phyloP scores from a whole-genome alignment of 2,797 vertebrate genomes.

The Microchirus variegatus region DNA sequence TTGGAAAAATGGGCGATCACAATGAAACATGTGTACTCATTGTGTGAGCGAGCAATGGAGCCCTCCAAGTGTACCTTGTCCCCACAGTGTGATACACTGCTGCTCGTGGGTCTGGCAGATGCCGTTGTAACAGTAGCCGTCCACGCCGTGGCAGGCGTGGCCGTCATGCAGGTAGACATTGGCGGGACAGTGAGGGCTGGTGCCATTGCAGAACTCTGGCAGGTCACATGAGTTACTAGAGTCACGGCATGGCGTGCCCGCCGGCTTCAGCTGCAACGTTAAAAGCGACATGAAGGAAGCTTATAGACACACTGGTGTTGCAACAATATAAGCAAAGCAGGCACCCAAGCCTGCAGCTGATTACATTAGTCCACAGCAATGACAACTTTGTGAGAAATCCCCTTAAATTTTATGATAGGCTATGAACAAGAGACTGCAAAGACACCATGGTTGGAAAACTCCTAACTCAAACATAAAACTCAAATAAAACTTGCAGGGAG shows the following conservation, averaged over 20 bases:
- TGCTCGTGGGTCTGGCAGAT: conserved; percentile 99
- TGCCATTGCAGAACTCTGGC: conserved; percentile 95
- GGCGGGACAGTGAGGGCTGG: conserved; percentile 89
- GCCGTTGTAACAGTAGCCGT: conserved; percentile 96
- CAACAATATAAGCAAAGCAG: background rate
- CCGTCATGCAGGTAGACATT: conserved; percentile 98
- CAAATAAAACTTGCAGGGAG: background rate
- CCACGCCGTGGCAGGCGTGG: conserved; percentile 87
- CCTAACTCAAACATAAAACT: background rate
- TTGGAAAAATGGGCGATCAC: too few species aligned
- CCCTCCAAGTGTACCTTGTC: conserved; percentile 83
- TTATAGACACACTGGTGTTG: background rate
- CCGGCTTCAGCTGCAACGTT: conserved; percentile 85
- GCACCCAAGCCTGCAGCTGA: background rate
- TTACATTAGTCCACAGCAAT: too few species aligned
- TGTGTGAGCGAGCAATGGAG: background rate
- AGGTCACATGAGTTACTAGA: conserved; percentile 94
- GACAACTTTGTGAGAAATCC: background rate
- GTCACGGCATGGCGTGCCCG: conserved; percentile 89
- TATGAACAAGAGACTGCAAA: background rate
- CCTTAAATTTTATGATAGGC: background rate
- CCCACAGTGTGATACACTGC: conserved; percentile 97
- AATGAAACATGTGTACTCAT: background rate
- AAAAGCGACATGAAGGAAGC: background rate
- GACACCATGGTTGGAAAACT: too few species aligned